phyloP scores from a whole-genome alignment of 2,797 vertebrate genomes.

The Lepilemur septentrionalis region DNA sequence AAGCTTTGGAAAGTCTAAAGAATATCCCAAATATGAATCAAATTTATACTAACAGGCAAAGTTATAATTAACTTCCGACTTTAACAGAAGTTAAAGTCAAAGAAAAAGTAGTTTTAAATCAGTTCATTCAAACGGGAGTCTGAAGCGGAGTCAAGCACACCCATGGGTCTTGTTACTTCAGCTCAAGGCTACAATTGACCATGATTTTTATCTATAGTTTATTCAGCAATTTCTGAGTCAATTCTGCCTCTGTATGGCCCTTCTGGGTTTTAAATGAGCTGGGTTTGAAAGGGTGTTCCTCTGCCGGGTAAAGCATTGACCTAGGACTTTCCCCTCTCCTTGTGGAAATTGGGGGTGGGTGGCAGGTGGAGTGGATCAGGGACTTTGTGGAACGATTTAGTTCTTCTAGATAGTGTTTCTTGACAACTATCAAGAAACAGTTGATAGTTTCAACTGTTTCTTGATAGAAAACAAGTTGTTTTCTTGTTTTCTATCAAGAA shows the following conservation, averaged over 20 bases:
- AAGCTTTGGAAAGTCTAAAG: background rate
- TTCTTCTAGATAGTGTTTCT: background rate
- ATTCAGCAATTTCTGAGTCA: background rate
- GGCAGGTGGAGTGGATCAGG: background rate
- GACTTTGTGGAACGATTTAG: background rate
- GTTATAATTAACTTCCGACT: no score
- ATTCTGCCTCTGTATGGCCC: background rate
- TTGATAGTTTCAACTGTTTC: no score
- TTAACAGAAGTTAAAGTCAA: constrained; percentile 12
- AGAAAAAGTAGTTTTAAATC: background rate
- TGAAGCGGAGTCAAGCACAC: background rate
- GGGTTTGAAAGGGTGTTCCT: background rate
- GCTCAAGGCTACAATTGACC: background rate
- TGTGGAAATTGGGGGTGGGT: background rate
- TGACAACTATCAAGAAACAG: no score
- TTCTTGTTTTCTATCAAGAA: no score
- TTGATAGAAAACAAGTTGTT: no score
- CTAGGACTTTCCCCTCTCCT: background rate
- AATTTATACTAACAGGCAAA: background rate
- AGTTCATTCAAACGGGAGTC: background rate
- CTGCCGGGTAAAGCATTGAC: background rate
- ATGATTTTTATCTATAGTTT: background rate
- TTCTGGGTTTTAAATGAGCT: background rate
- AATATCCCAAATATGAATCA: background rate
- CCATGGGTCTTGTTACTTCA: background rate